These are phyloP conservation scores for Oscheius sp. DNA, from an alignment of 2,888 invertebrate species.

Conservation along the genomic window DNA sequence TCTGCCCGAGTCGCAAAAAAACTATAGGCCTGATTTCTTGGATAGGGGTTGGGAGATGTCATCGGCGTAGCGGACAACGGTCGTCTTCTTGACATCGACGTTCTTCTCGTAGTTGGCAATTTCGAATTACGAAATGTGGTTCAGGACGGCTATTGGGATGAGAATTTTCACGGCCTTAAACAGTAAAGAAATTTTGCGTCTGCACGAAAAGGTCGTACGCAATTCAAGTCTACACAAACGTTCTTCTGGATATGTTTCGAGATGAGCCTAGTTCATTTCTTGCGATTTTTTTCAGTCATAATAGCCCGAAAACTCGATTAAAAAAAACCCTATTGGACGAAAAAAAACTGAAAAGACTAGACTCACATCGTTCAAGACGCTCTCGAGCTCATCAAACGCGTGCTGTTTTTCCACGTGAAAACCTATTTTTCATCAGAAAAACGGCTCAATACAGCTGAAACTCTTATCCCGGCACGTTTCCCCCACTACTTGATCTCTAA, in stretches of 20 bases:
- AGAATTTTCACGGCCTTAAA: constrained; percentile 21
- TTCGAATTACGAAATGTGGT: constrained; percentile 23
- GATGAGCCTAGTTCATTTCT: too few relatives aligned
- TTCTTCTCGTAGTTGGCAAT: constrained; percentile 27
- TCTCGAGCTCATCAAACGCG: constrained; percentile 17
- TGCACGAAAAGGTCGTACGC: too few relatives aligned
- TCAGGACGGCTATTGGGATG: constrained; percentile 10
- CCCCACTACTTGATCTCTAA: constrained; percentile 2
- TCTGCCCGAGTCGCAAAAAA: too few relatives aligned
- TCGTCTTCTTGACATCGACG: background rate
- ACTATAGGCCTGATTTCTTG: constrained; percentile 5
- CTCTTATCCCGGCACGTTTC: background rate
- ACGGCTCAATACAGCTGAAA: too few relatives aligned
- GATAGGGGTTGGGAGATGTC: constrained; percentile 9
- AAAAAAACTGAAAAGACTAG: too few relatives aligned
- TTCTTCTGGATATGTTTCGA: too few relatives aligned
- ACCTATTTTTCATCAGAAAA: too few relatives aligned
- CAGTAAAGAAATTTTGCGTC: too few relatives aligned
- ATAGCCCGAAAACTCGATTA: too few relatives aligned
- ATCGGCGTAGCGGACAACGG: constrained; percentile 6
- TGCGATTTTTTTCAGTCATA: too few relatives aligned
- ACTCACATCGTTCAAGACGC: constrained; percentile 17
- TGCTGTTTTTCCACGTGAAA: background rate
- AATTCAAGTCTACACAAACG: too few relatives aligned
- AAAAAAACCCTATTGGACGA: too few relatives aligned